Evolutionary conservation across 2,888 invertebrate genomes (phyloP).

Genomic region (Eupithecia pulchellata): DNA sequence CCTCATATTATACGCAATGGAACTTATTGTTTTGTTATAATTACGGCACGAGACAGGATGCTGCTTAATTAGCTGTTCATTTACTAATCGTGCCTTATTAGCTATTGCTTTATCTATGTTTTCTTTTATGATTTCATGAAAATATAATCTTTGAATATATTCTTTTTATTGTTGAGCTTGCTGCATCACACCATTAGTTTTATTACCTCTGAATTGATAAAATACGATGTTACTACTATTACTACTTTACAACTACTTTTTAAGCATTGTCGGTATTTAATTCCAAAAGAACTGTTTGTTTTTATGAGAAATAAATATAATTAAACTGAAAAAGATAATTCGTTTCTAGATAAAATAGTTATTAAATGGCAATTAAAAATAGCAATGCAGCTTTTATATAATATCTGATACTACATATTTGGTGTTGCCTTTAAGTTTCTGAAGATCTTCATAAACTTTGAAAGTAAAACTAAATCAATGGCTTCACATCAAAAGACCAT

Average conservation of each 20-base stretch:
- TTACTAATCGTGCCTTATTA: conserved; percentile 66
- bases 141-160: too few species aligned
- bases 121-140: conserved; percentile 36
- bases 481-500: background rate
- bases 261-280: too few species aligned
- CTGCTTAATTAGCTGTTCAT: conserved; percentile 79
- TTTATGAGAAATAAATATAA: too few species aligned
- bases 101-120: conserved; percentile 48
- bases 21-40: conserved; percentile 84
- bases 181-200: too few species aligned
- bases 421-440: too few species aligned
- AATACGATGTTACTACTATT: too few species aligned
- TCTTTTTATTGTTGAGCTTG: too few species aligned
- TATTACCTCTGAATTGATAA: too few species aligned
- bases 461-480: background rate
- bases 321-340: too few species aligned
- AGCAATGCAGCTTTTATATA: background rate
- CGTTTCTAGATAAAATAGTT: background rate
- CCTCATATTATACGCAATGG: conserved; percentile 54
- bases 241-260: too few species aligned
- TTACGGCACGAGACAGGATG: conserved; percentile 83
- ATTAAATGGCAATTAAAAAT: background rate
- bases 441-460: too few species aligned
- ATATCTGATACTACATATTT: background rate
- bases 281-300: too few species aligned